Base-by-base conservation (phyloP, 2,797 vertebrate genomes). In the Sebastolobus altivelis region DNA sequence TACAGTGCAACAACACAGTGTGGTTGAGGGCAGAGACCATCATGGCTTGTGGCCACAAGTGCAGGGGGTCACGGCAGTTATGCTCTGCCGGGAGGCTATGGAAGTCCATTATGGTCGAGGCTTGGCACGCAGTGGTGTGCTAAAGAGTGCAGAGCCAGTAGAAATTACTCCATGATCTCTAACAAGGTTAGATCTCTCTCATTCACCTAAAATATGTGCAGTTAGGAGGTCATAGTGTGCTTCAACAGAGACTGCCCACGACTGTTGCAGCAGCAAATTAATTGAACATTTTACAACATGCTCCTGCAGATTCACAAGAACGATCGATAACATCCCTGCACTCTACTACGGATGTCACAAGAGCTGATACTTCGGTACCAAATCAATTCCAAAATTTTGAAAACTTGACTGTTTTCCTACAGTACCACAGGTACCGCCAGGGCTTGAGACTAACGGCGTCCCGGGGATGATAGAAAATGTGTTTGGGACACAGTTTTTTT, bases 41-140 rank as follows among this genome's bases (percentile, higher is more conserved):
- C n/a, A 69, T 54, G 58, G 74, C 63, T 79, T 67, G 43, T 68
- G 46, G 54, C 74, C n/a, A 70, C 72, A 70, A 52, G 65, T 4
- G 16, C 37, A 56, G 33, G 1, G 13, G 43, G 37, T 33, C 38
- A 63, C 49, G 71, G 31, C 63, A 67, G 62, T 74, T 73, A 65
- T 67, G 22, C 80, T 75, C 43, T 55, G 37, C 35, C 37, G 7
- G 52, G 59, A 75, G 62, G 71, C 65, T 70, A 61, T 40, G 20
- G 58, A 80, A 77, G 46, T n/a, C 22, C 38, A 83, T 65, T 80
- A 52, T 49, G 79, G 79, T 77, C 12, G 43, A 58, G n/a, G 60
- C 29, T 59, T 2, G 5, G 74, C 62, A 72, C 1, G 49, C 65
- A 63, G 67, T 46, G 16, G 18, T 63, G 56, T 68, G 49, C 37